Conservation (phyloP, 2,797 vertebrate genomes). For the Pangasius macronema region DNA sequence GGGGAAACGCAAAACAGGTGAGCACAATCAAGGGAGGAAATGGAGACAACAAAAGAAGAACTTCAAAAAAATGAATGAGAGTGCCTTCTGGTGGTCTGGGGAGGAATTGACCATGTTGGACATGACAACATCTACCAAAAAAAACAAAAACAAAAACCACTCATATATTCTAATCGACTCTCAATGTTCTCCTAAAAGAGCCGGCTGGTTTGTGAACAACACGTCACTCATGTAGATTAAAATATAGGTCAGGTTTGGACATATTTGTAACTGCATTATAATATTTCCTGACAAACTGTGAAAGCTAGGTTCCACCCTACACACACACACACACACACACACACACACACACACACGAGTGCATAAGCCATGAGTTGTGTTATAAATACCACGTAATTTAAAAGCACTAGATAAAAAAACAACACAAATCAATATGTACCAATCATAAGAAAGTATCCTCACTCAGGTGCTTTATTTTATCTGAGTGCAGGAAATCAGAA, state of each 20-base stretch:
- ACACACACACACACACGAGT: too few species aligned
- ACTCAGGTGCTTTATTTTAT: not conserved
- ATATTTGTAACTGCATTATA: not conserved
- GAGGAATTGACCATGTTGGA: too few species aligned
- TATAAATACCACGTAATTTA: not conserved
- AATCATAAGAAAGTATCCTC: not conserved
- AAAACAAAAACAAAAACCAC: not conserved
- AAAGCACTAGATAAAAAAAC: not conserved
- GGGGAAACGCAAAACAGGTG: too few species aligned
- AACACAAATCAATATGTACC: not conserved
- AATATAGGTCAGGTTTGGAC: not conserved
- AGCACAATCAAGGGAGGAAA: too few species aligned
- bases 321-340: too few species aligned
- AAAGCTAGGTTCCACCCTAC: not conserved
- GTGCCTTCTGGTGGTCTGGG: too few species aligned
- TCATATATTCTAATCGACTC: not conserved
- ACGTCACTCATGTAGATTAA: not conserved
- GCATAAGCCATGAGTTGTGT: too few species aligned
- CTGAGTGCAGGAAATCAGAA: not conserved
- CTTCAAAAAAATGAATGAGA: too few species aligned
- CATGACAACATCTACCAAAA: too few species aligned
- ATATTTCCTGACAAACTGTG: not conserved
- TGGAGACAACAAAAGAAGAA: too few species aligned
- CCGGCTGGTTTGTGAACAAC: not conserved
- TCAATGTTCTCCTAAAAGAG: not conserved